phyloP scores from a whole-genome alignment of 2,113 vertebrate genomes.

The Ahaetulla prasina region DNA sequence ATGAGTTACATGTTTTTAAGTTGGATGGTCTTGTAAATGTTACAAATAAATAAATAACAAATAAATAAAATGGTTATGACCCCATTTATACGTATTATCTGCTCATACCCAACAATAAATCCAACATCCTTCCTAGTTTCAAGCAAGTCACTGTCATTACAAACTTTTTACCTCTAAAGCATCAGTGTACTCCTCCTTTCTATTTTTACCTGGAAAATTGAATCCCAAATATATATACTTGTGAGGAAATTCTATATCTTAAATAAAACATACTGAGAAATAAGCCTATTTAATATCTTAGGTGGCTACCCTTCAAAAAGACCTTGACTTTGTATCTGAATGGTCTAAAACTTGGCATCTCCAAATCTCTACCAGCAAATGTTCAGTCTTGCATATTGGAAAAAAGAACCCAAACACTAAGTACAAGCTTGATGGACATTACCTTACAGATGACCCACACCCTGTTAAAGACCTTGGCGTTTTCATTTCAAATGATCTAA shows the following conservation, averaged over 20 bases:
- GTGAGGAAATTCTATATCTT: background rate
- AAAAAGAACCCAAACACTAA: too few relatives aligned
- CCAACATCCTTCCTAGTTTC: background rate
- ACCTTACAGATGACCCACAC: too few relatives aligned
- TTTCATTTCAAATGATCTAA: too few relatives aligned
- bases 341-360: too few relatives aligned
- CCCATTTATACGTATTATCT: background rate
- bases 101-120: background rate
- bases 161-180: background rate
- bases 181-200: background rate
- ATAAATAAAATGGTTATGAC: background rate
- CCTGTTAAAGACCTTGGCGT: too few relatives aligned
- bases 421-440: too few relatives aligned
- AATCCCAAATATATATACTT: background rate
- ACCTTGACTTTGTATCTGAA: too few relatives aligned
- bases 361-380: too few relatives aligned
- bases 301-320: too few relatives aligned
- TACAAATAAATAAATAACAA: background rate
- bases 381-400: too few relatives aligned
- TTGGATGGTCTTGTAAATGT: background rate
- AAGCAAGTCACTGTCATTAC: background rate
- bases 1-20: background rate
- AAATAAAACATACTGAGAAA: background rate
- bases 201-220: background rate
- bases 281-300: background rate